Evolutionary conservation across 2,797 vertebrate species (phyloP), one percentile per base, ranked within the genome.

Genomic region (Champsocephalus gunnari): DNA sequence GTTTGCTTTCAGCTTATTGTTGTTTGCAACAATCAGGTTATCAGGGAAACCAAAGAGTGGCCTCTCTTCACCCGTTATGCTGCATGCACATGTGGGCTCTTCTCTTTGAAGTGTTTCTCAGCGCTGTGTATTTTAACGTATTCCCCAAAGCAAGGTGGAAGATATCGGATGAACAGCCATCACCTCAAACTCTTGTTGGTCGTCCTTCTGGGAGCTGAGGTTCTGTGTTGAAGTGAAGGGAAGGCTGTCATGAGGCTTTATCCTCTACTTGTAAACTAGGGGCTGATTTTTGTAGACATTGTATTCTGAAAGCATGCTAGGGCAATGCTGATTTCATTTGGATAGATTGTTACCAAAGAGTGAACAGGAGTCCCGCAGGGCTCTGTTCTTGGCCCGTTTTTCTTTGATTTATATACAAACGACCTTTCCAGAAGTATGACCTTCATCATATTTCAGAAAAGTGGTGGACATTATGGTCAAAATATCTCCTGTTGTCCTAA

Each of bases 1-100:
- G 43, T 64, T 71, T 73, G 41, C 48, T 74, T 34, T 68, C 28
- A 21, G 61, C 14, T 12, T 44, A n/a, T 54, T 71, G 65, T 75
- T 57, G 21, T 48, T 67, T 4, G 73, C 34, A 56, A 32, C 58
- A 53, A n/a, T 38, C 32, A 61, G 41, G 5, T 66, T 59, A 47
- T 63, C 4, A 4, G 44, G 57, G 59, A 66, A 75, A 67, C 7
- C 38, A 55, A 48, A 78, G 53, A 68, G 19, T 17, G 11, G 41
- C 47, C 17, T 57, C 34, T 34, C 17, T 21, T 66, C 32, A 50
- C 68, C 41, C 59, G 28, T 41, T 21, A 68, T 56, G n/a, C 55
- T 65, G 41, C 55, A 13, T 60, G 64, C 50, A 72, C 55, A 64
- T 54, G 19, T 45, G 48, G 19, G 32, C 16, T 12, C 1, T 51